phyloP scores from a whole-genome alignment of 2,888 invertebrate species.

The Dendrolimus pini region DNA sequence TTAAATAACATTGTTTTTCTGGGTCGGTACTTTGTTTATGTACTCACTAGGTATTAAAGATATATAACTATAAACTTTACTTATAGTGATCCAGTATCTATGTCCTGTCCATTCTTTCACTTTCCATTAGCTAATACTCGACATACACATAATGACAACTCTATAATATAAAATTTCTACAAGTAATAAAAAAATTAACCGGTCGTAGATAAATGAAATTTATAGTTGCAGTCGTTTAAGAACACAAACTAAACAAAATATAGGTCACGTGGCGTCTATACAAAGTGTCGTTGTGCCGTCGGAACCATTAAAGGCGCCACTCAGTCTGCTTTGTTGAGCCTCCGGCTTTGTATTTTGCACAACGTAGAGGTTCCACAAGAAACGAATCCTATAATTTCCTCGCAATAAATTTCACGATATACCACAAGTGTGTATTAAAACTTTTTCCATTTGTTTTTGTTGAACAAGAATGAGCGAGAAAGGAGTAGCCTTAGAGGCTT shows the following conservation, averaged over 20 bases:
- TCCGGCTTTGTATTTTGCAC: not conserved
- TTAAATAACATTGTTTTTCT: too few species aligned
- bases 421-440: not conserved
- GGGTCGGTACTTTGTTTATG: too few species aligned
- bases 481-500: not conserved
- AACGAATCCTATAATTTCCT: not conserved
- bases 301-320: constrained; percentile 39
- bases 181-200: too few species aligned
- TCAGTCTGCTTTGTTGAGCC: constrained; percentile 31
- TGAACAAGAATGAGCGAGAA: not conserved
- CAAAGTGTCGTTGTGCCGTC: constrained; percentile 6
- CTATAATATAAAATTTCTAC: too few species aligned
- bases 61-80: too few species aligned
- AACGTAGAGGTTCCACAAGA: not conserved
- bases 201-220: too few species aligned
- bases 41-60: too few species aligned
- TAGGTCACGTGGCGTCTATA: constrained; percentile 27
- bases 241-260: not conserved
- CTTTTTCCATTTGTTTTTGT: not conserved
- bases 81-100: too few species aligned
- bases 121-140: too few species aligned
- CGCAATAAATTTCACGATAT: not conserved
- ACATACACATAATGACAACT: too few species aligned
- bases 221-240: too few species aligned
- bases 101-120: too few species aligned